Evolutionary conservation across 2,113 vertebrate genomes (phyloP).

Genomic region (Hyaena hyaena): DNA sequence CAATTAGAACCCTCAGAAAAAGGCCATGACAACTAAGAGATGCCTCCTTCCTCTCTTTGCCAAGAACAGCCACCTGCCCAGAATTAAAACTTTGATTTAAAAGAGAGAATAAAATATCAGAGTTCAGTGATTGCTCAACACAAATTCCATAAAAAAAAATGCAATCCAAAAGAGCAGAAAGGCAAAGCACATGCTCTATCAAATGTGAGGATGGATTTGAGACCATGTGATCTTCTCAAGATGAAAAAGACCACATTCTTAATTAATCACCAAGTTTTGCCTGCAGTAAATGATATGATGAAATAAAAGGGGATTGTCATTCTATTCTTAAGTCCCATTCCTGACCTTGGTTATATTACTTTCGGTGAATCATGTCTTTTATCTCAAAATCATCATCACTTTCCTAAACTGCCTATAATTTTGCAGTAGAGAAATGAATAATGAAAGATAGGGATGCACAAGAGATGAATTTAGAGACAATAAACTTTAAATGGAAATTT

Average conservation of each 20-base stretch:
- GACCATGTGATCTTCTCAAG: conserved; percentile 46
- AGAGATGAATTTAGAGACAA: conserved; percentile 44
- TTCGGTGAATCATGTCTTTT: conserved; percentile 59
- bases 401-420: conserved; percentile 61
- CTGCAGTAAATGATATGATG: conserved; percentile 42
- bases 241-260: conserved; percentile 68
- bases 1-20: conserved; percentile 79
- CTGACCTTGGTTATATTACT: conserved; percentile 55
- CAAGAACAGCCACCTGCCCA: conserved; percentile 74
- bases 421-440: conserved; percentile 49
- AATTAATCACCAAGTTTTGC: conserved; percentile 74
- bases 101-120: conserved; percentile 79
- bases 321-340: conserved; percentile 26
- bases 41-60: conserved; percentile 52
- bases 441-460: background rate
- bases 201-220: conserved; percentile 16
- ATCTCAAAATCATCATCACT: conserved; percentile 54
- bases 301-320: conserved; percentile 28
- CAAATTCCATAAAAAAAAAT: conserved; percentile 59
- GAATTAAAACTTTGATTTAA: conserved; percentile 80
- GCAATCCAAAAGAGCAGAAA: conserved; percentile 28
- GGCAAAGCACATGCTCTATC: rapidly evolving
- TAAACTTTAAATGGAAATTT: conserved; percentile 55
- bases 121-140: conserved; percentile 62
- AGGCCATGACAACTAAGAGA: conserved; percentile 20